Evolutionary conservation across 1,140 invertebrate genomes (phyloP), one percentile per base, ranked within the genome.

Genomic region (Eciton burchellii): DNA sequence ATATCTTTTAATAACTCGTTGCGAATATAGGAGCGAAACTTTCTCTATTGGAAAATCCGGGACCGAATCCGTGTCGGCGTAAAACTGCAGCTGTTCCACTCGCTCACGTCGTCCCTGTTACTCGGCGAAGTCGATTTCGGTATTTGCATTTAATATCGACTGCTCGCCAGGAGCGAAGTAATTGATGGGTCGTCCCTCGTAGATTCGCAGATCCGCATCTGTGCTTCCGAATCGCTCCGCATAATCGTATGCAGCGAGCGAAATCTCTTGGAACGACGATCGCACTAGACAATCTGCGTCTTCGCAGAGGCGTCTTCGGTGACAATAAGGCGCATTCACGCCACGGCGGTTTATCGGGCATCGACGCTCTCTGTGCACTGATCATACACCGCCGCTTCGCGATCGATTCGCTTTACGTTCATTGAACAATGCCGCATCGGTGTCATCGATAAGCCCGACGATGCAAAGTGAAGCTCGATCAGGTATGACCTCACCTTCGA

Each of bases 401-500:
- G 63, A 68, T 79, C 52, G 74, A 70, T 68, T n/a, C 35, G 16
- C 63, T 43, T 77, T 12, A 79, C 49, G 43, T 70, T 35, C 63
- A 70, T 56, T 79, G 24, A 79, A 79, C 35, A 70, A 43, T 70
- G 74, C 56, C 49, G 21, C 35, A 35, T 56, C 63, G 24, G 45
- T 68, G 52, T 77, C 74, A 45, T 70, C 74, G 74, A 79, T 79
- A 70, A 79, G 52, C 74, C 29, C 63, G 63, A 77, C 29, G 35
- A 45, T 14, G 24, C 47, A 54, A 43, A 68, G 63, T 70, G 63
- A 70, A 72, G 72, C 24, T 24, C 45, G 68, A 86, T 86, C 84
- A 71, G 81, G 68, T 71, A 79, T 56, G 72, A 87, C 65, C 71
- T 86, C 35, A 29, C 68, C 54, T 72, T 86, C 66, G 43, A 29